A percentile compares a stretch with the other conserved stretches of the same genome.
phyloP scores from a whole-genome alignment of 2,888 invertebrate genomes.

The Itoplectis maculator region DNA sequence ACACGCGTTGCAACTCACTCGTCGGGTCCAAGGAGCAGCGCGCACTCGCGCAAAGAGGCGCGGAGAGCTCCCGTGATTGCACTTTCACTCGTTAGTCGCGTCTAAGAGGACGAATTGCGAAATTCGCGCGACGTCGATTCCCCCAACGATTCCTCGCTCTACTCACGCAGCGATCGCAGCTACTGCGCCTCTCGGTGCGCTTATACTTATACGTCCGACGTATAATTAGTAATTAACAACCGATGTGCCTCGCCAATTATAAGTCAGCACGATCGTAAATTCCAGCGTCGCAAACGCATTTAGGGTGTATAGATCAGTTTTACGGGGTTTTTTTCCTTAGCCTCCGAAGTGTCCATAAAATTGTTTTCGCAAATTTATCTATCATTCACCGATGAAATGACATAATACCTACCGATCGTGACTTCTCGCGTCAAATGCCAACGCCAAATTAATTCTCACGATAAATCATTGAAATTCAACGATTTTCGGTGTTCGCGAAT shows the following conservation, averaged over 20 bases:
- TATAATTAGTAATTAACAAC: conserved; percentile 16
- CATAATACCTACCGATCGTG: too few relatives aligned
- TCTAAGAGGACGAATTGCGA: conserved; percentile 54
- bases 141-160: conserved; percentile 32
- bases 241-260: not conserved
- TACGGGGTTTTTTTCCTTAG: too few relatives aligned
- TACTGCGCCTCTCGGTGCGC: conserved; percentile 5
- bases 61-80: conserved; percentile 48
- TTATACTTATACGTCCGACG: not conserved
- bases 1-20: not conserved
- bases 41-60: conserved; percentile 12
- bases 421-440: too few relatives aligned
- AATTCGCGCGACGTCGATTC: conserved; percentile 46
- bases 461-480: too few relatives aligned
- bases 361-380: too few relatives aligned
- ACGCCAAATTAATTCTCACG: too few relatives aligned
- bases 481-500: too few relatives aligned
- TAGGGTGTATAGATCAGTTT: not conserved
- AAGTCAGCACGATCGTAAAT: not conserved
- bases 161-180: conserved; percentile 20
- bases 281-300: not conserved
- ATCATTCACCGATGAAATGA: too few relatives aligned
- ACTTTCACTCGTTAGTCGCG: conserved; percentile 58
- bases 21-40: not conserved
- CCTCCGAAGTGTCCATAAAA: too few relatives aligned